Evolutionary conservation across 2,888 invertebrate genomes (phyloP).

Genomic region (Zeuzera pyrina): DNA sequence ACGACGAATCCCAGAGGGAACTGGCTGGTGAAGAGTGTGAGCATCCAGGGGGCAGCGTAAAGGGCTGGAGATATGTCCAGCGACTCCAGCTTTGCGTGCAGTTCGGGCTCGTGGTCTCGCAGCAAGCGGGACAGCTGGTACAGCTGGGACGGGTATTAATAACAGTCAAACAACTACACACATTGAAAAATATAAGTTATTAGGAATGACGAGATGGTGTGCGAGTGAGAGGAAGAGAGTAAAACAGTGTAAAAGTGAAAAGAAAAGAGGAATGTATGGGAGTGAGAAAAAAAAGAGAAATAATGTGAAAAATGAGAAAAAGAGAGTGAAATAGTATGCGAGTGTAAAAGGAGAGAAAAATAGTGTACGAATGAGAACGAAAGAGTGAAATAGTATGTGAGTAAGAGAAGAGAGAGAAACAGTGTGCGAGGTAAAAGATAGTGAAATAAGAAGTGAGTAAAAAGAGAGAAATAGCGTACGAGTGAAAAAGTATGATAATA

Average conservation of each 20-base stretch:
- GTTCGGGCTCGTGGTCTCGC: constrained; percentile 88
- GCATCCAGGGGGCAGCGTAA: constrained; percentile 97
- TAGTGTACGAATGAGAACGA: no score
- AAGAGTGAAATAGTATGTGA: no score
- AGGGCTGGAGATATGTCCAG: constrained; percentile 95
- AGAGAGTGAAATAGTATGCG: no score
- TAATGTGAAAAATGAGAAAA: no score
- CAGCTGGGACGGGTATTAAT: constrained; percentile 74
- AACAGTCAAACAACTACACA: not conserved
- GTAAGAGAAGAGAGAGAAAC: no score
- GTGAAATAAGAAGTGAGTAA: no score
- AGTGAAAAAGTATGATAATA: no score
- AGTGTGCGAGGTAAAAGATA: no score
- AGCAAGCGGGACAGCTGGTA: constrained; percentile 94
- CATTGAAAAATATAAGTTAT: not conserved
- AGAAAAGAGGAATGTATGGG: not conserved
- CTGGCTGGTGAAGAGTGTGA: constrained; percentile 96
- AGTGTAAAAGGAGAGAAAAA: no score
- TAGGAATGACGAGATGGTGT: not conserved
- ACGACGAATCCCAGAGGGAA: constrained; percentile 97
- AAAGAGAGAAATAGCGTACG: no score
- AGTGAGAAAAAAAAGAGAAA: not conserved
- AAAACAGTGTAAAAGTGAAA: no score
- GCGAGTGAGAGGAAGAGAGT: not conserved
- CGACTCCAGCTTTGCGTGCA: constrained; percentile 88